Evolutionary conservation across 1,140 invertebrate genomes (phyloP), one percentile per base, ranked within the genome.

Genomic region (Dendrolimus punctatus): DNA sequence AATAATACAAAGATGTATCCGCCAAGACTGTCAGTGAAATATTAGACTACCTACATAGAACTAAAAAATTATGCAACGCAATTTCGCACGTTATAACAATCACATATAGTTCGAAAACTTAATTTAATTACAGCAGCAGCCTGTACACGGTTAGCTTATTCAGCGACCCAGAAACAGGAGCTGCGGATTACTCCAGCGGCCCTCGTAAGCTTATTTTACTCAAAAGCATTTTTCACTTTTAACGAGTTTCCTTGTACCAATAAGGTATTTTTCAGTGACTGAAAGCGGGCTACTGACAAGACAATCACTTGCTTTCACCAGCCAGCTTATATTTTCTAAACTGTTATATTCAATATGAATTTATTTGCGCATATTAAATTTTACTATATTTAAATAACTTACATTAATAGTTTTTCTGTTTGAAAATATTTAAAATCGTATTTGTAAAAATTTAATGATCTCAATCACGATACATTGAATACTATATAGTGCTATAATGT

Each of bases 81-180:
- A 43, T 5, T 43, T 8, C 10, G 8, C 6, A n/a, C 42, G 42
- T 9, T n/a, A 8, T n/a, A 43, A n/a, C 5, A n/a, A 9, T 9
- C 10, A 43, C 42, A 43, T 8, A 8, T n/a, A 6, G 23, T 48
- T 38, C 6, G 5, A 37, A 8, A 38, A 48, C 39, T 38, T 48
- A n/a, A 8, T 39, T 48, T 48, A 9, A 38, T 43, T 53, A 10
- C 43, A 8, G 51, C 63, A 70, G 72, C 73, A 74, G 70, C 70
- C 75, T 79, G 72, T 81, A 79, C 76, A 80, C 66, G 62, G 72
- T 81, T 81, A 81, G 71, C 64, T 68, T 80, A 51, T 62, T 65
- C 62, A 72, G 71, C 68, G 72, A 66, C 68, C 65, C 69, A 68
- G 65, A 77, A 77, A 77, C 66, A 71, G 66, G 76, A 80, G 72